Evolutionary conservation across 2,888 invertebrate species (phyloP).

Genomic region (Branchipolynoe longqiensis): DNA sequence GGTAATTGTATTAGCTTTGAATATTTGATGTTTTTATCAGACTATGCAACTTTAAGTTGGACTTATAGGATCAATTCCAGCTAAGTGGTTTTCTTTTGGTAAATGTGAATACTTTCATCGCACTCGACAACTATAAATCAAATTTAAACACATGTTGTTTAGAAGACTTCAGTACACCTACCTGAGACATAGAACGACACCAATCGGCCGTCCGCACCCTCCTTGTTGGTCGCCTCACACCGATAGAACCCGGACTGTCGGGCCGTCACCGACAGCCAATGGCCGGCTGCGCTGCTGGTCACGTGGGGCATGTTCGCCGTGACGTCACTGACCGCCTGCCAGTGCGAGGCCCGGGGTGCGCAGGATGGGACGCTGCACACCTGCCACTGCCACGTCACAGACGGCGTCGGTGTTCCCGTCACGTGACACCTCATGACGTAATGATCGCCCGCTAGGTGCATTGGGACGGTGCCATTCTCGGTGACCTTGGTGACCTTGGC

Average conservation of each 20-base stretch:
- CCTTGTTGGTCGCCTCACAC: conserved; percentile 53
- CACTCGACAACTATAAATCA: too few species aligned
- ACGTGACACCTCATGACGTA: conserved; percentile 48
- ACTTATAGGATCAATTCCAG: too few species aligned
- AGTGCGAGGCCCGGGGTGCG: background rate
- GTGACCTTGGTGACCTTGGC: conserved; percentile 17
- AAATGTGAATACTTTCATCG: too few species aligned
- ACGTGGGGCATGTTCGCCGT: conserved; percentile 9
- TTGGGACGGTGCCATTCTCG: background rate
- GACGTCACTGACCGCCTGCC: conserved; percentile 4
- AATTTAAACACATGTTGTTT: too few species aligned
- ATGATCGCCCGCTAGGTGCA: conserved; percentile 33
- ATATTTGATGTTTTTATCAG: too few species aligned
- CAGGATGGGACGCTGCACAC: conserved; percentile 45
- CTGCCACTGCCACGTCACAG: conserved; percentile 61
- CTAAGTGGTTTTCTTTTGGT: too few species aligned
- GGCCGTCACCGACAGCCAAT: conserved; percentile 19
- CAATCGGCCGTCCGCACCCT: background rate
- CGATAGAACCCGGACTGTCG: conserved; percentile 54
- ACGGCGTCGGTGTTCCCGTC: conserved; percentile 41
- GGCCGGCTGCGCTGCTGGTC: background rate
- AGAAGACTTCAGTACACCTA: too few species aligned
- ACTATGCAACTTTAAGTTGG: too few species aligned
- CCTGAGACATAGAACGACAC: conserved; percentile 51
- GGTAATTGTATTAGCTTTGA: too few species aligned